Conservation (phyloP, 2,113 vertebrate genomes). For the Takifugu flavidus region DNA sequence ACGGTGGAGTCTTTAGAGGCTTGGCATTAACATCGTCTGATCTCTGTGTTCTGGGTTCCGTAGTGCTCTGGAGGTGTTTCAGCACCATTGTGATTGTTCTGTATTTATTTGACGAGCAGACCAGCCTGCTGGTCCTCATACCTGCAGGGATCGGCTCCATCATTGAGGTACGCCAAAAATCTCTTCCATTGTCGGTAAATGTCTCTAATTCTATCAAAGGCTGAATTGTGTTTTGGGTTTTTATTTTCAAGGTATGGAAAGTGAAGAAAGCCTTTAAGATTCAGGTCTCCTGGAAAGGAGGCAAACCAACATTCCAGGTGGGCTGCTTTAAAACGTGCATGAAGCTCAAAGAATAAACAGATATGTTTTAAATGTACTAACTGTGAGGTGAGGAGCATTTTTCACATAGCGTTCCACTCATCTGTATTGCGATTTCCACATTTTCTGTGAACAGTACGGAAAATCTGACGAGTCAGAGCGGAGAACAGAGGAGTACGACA, state of each 20-base stretch:
- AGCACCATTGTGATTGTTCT: constrained; percentile 97
- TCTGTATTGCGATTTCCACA: neutral
- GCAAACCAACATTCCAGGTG: constrained; percentile 84
- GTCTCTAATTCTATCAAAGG: too few relatives aligned
- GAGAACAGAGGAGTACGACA: constrained; percentile 91
- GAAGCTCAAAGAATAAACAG: neutral
- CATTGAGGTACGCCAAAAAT: constrained; percentile 82
- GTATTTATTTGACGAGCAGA: constrained; percentile 95
- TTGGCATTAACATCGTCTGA: too few relatives aligned
- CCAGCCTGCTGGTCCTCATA: constrained; percentile 91
- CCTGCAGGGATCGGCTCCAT: constrained; percentile 90
- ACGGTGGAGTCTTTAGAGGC: neutral
- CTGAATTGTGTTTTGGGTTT: too few relatives aligned
- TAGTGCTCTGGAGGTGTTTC: constrained; percentile 95
- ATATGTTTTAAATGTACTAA: neutral
- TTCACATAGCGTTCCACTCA: neutral
- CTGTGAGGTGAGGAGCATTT: neutral
- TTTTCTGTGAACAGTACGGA: constrained; percentile 80
- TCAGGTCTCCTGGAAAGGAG: constrained; percentile 82
- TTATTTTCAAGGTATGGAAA: constrained; percentile 87
- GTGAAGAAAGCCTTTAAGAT: constrained; percentile 98
- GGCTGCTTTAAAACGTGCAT: neutral
- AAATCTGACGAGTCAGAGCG: constrained; percentile 87
- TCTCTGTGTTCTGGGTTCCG: constrained; percentile 1
- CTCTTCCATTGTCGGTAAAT: too few relatives aligned